Evolutionary conservation across 53 echinoderm and acorn worm genomes (phyloP).

Genomic region (Arbacia lixula): DNA sequence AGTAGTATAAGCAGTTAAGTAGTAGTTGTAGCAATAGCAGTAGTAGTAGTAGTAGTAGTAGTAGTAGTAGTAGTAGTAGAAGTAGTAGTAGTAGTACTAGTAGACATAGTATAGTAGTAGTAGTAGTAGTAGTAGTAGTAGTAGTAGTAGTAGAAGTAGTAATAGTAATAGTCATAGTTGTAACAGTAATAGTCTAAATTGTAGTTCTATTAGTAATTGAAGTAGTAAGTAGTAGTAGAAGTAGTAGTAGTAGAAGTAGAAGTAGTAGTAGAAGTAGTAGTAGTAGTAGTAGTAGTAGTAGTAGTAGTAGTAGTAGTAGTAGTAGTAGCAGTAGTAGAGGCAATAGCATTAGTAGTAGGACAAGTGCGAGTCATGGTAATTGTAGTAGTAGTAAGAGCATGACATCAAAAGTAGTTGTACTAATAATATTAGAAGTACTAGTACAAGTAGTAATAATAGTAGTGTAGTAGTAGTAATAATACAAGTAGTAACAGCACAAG

Average conservation of each 20-base stretch:
- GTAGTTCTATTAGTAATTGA: conserved; percentile 1
- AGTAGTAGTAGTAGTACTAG: conserved; percentile 21
- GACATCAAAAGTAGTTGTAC: background rate
- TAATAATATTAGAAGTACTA: background rate
- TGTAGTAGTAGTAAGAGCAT: background rate
- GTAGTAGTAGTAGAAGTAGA: background rate
- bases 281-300: conserved; percentile 17
- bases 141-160: background rate
- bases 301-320: conserved; percentile 20
- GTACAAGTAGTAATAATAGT: too few relatives aligned
- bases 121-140: conserved; percentile 7
- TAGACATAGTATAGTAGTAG: background rate
- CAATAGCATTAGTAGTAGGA: conserved; percentile 9
- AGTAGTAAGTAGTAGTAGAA: background rate
- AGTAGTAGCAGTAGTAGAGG: conserved; percentile 9
- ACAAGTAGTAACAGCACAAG: too few relatives aligned
- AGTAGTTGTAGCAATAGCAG: conserved; percentile 1
- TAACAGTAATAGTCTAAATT: background rate
- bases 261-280: background rate
- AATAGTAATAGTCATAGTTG: background rate
- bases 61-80: conserved; percentile 9
- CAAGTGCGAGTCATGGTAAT: background rate
- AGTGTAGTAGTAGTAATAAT: too few relatives aligned
- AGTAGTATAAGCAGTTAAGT: background rate
- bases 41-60: conserved; percentile 19